A percentile compares a stretch with the other conserved stretches of the same genome.
Conservation (phyloP, 2,797 vertebrate species). For the Aldrovandia affinis region DNA sequence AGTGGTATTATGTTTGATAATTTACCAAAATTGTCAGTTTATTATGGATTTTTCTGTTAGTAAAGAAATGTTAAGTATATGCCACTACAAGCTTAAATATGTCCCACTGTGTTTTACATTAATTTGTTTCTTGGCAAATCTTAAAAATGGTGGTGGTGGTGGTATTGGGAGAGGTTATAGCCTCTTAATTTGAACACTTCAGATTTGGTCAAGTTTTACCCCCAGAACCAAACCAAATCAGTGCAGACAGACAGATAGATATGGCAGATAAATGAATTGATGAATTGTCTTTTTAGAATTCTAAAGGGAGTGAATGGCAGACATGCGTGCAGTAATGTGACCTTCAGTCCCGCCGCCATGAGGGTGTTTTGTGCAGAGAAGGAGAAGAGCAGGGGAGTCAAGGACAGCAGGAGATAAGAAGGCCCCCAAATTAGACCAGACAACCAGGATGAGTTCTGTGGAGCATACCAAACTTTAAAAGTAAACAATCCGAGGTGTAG, state of each 20-base stretch:
- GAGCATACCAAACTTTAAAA: slow-evolving; percentile 47
- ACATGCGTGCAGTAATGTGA: neutral
- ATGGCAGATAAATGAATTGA: neutral
- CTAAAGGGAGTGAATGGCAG: neutral
- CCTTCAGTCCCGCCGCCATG: neutral
- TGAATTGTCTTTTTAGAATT: neutral
- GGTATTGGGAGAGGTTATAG: neutral
- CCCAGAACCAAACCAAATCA: neutral
- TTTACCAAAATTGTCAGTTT: too few species aligned
- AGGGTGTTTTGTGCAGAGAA: neutral
- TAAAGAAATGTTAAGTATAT: neutral
- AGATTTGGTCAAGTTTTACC: neutral
- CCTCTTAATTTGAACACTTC: neutral
- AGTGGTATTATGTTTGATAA: too few species aligned
- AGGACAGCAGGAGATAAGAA: slow-evolving; percentile 32
- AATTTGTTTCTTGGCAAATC: neutral
- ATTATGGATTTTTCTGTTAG: neutral
- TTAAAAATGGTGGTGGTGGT: neutral
- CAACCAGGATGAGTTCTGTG: slow-evolving; percentile 36
- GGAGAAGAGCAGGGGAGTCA: slow-evolving; percentile 4
- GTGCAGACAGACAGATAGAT: neutral
- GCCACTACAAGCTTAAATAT: neutral
- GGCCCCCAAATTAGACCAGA: slow-evolving; percentile 50
- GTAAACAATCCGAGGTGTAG: slow-evolving; percentile 39
- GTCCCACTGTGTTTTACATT: neutral